Conservation (phyloP, 2,888 invertebrate genomes). For the Oeneis ivallda region DNA sequence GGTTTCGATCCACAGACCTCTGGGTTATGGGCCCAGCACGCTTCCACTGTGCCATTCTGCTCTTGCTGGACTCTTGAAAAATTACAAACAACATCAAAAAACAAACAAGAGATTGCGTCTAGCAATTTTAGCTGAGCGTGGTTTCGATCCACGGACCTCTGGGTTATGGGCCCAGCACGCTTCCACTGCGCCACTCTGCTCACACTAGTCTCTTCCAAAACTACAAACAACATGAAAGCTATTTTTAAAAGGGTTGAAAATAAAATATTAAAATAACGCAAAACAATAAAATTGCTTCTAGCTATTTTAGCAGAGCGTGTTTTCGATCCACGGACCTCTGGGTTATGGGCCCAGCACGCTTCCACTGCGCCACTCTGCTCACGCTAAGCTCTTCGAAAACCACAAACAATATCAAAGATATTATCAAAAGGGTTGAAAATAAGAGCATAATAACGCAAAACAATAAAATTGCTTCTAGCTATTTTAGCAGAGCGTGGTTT, state of each 20-base stretch:
- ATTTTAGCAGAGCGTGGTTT: conserved; percentile 83
- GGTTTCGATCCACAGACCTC: too few relatives aligned
- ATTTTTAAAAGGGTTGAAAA: background rate
- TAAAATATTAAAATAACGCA: background rate
- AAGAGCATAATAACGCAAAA: background rate
- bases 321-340: conserved; percentile 96
- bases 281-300: background rate
- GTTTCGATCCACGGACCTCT: conserved; percentile 96
- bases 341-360: conserved; percentile 90
- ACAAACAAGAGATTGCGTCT: background rate
- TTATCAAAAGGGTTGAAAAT: background rate
- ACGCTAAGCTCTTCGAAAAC: background rate
- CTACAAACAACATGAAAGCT: background rate
- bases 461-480: background rate
- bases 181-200: conserved; percentile 92
- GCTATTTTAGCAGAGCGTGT: conserved; percentile 88
- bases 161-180: conserved; percentile 93
- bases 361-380: conserved; percentile 91
- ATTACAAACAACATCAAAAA: too few relatives aligned
- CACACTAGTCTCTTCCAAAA: background rate
- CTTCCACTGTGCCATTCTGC: too few relatives aligned
- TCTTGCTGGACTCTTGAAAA: too few relatives aligned
- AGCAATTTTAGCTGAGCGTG: conserved; percentile 86
- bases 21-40: too few relatives aligned
- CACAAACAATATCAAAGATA: background rate